Evolutionary conservation across 2,113 vertebrate species (phyloP), one percentile per base, ranked within the genome.

Genomic region (Sarotherodon lohbergeri): DNA sequence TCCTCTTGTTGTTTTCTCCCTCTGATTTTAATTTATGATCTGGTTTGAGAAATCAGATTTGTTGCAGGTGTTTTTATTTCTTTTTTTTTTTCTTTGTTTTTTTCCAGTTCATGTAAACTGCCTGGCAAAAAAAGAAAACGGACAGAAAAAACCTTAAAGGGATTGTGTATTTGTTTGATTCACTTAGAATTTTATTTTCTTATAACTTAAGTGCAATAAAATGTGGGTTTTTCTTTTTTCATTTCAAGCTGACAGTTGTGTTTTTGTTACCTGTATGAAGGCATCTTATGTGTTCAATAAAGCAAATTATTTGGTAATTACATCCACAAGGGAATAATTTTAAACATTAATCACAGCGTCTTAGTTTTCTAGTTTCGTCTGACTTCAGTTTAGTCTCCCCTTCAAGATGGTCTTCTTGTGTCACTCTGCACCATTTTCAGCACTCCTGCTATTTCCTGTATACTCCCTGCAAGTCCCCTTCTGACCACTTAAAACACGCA

Each of bases 201-300:
- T 99, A 99, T 99, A 99, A 99, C 98, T 99, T 99, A 99, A 99
- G 99, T 99, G 99, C 99, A 99, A 99, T 99, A 99, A 99, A 99
- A 99, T 98, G 98, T 99, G 99, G 96, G 95, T 96, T 95, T 95
- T 96, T 97, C 91, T 96, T 99, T 98, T 98, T 99, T 98, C 98
- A 98, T 99, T 98, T 98, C 98, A 97, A 98, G 95, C 96, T 96
- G 97, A 96, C 96, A 96, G 93, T 97, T 95, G 96, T 96, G 96
- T 96, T 95, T 96, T 96, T 96, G 93, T 96, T 96, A 95, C 91
- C 88, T 93, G 92, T 96, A 94, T 96, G 95, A 94, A 94, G 93
- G 95, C 94, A 92, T 96, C 93, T 92, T 95, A 89, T 93, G 92
- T 96, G 95, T 96, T 95, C 87, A 95, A 95, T 95, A 94, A 96